Conservation (phyloP, 2,888 invertebrate species). For the Sympetrum striolatum region DNA sequence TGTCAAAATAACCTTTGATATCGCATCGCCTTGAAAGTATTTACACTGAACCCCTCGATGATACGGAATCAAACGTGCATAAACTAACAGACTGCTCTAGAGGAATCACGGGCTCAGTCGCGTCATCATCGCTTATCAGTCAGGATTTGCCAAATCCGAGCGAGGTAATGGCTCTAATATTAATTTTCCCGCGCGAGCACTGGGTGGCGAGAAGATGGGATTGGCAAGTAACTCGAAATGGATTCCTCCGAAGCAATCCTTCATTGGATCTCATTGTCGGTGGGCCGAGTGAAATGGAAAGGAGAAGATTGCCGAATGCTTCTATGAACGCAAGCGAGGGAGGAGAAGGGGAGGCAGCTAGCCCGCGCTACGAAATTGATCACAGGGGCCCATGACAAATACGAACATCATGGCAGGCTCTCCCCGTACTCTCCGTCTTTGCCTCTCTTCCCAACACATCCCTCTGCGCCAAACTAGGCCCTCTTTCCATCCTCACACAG, state of each 20-base stretch:
- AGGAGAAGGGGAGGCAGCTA: conserved; percentile 52
- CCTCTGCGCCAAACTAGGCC: conserved; percentile 58
- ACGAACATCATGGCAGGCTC: conserved; percentile 51
- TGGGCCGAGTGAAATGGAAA: conserved; percentile 15
- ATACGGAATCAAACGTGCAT: no score
- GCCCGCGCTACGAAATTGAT: conserved; percentile 59
- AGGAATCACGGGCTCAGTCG: not conserved
- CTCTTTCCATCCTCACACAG: conserved; percentile 51
- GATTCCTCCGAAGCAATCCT: not conserved
- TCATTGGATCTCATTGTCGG: conserved; percentile 51
- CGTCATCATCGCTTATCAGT: not conserved
- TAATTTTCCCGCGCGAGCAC: not conserved
- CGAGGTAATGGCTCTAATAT: conserved; percentile 13
- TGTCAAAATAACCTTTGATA: no score
- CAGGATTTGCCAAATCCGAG: not conserved
- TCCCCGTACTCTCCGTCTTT: conserved; percentile 50
- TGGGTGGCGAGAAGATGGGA: not conserved
- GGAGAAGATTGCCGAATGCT: conserved; percentile 49
- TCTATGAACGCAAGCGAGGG: conserved; percentile 48
- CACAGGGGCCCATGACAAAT: conserved; percentile 60
- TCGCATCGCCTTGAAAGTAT: no score
- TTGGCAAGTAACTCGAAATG: not conserved
- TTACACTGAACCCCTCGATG: no score
- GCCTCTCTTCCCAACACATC: conserved; percentile 48
- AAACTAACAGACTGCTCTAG: no score